Percentiles rank a stretch among this genome's conserved stretches.
Evolutionary conservation across 1,140 invertebrate genomes (phyloP).

Genomic region (Hycleus cichorii): DNA sequence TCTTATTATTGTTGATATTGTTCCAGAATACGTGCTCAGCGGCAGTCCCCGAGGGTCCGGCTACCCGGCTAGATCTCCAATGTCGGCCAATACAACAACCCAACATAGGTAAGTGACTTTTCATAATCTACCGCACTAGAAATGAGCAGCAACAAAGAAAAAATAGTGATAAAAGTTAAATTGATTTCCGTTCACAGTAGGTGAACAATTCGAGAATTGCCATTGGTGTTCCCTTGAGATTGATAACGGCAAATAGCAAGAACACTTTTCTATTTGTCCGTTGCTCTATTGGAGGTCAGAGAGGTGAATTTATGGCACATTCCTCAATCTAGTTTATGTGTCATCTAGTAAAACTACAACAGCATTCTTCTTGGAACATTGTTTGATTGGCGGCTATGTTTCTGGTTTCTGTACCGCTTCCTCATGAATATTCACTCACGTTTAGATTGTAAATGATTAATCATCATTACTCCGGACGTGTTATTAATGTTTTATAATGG

Average conservation of each 20-base stretch:
- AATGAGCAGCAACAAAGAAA: background rate
- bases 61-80: slow-evolving; percentile 42
- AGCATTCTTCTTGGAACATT: too few species aligned
- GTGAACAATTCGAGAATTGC: background rate
- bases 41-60: slow-evolving; percentile 43
- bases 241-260: slow-evolving; percentile 14
- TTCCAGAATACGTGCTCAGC: slow-evolving; percentile 49
- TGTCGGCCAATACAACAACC: slow-evolving; percentile 31
- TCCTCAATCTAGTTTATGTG: background rate
- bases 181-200: background rate
- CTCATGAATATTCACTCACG: slow-evolving; percentile 39
- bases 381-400: background rate
- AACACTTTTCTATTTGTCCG: slow-evolving; percentile 8
- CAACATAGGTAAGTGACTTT: slow-evolving; percentile 33
- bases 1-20: slow-evolving; percentile 17
- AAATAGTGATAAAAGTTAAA: background rate
- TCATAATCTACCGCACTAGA: too few species aligned
- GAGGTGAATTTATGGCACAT: background rate
- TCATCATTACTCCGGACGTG: slow-evolving; percentile 37
- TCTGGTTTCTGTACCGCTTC: slow-evolving; percentile 16
- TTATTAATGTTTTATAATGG: slow-evolving; percentile 38
- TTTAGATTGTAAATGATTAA: slow-evolving; percentile 38
- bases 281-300: slow-evolving; percentile 1
- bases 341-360: background rate
- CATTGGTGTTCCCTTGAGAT: background rate